Base-by-base conservation (phyloP, 2,797 vertebrate species). In the Trichosurus vulpecula region DNA sequence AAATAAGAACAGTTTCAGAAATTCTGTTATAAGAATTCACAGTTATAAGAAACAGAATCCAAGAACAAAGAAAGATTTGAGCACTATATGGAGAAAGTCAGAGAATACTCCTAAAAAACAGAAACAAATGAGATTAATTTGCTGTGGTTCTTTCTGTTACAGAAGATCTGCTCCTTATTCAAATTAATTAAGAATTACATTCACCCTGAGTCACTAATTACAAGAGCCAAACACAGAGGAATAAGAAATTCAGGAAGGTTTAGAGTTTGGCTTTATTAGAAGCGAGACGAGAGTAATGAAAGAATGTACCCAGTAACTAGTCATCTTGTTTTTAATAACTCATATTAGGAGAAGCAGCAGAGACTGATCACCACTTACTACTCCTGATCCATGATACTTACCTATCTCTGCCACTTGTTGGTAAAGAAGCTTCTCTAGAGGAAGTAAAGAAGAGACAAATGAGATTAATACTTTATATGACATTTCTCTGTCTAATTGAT, bases 371-470 rank as follows among this genome's bases (percentile, higher is more conserved):
- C 52, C 25, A 29, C 0, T 0, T 11, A 51, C 87, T 52, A n/a
- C 35, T 51, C 25, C 90, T 54, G 92, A 35, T 30, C 54, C 87
- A 90, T 53, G 96, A 97, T 94, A 98, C 98, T 98, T 95, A 98
- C 98, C 98, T 95, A 98, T 97, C 95, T 98, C 97, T 97, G 96
- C 74, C n/a, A 57, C 97, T 3, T 98, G 98, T 91, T 98, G 97
- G 94, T 98, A 98, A 54, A 98, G 98, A 93, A 98, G 97, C 8
- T 92, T 97, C 94, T 98, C 98, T 98, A 90, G 74, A 97, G 93
- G 57, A 14, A 25, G 74, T 29, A 93, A 29, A 95, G 1, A 94
- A 66, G 92, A 95, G 53, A 92, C 47, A 29, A 3, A 35, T 3
- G 10, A 95, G 56, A 95, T n/a, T 30, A 81, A 54, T 22, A 54